These are phyloP conservation scores for Ctena decussata DNA, from an alignment of 2,888 invertebrate species.

Conservation along the genomic window DNA sequence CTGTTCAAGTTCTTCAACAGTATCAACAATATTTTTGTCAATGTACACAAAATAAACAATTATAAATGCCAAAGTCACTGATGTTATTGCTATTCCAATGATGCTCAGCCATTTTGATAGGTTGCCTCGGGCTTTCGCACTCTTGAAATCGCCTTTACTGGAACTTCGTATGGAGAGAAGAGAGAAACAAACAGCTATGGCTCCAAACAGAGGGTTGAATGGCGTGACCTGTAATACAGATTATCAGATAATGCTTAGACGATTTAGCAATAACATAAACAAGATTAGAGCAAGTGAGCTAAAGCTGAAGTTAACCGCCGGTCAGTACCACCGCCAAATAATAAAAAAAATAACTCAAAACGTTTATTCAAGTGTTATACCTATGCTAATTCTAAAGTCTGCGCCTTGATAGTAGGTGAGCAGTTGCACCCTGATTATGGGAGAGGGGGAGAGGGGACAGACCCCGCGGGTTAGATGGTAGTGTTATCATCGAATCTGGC, in stretches of 20 bases:
- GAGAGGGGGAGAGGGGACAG: too few relatives aligned
- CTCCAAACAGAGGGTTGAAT: conserved; percentile 59
- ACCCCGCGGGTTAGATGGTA: too few relatives aligned
- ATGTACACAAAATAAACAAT: conserved; percentile 61
- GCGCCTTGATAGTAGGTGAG: too few relatives aligned
- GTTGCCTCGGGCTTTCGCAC: conserved; percentile 43
- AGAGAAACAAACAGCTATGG: conserved; percentile 50
- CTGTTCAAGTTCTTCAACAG: conserved; percentile 26
- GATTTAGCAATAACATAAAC: neutral
- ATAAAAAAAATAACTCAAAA: too few relatives aligned
- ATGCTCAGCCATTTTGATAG: conserved; percentile 64
- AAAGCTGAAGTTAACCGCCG: neutral
- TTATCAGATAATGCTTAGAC: too few relatives aligned
- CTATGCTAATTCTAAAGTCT: too few relatives aligned
- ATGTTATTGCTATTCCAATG: conserved; percentile 51
- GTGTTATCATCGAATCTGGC: too few relatives aligned
- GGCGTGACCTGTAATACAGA: conserved; percentile 28
- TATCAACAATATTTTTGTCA: conserved; percentile 58
- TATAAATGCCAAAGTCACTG: conserved; percentile 53
- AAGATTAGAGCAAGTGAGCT: neutral
- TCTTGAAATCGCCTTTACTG: conserved; percentile 32
- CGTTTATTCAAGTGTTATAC: too few relatives aligned
- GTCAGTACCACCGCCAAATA: neutral
- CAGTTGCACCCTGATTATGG: too few relatives aligned
- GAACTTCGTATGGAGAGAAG: conserved; percentile 43